Conservation (phyloP, 2,888 invertebrate genomes). For the Venusia cambrica region DNA sequence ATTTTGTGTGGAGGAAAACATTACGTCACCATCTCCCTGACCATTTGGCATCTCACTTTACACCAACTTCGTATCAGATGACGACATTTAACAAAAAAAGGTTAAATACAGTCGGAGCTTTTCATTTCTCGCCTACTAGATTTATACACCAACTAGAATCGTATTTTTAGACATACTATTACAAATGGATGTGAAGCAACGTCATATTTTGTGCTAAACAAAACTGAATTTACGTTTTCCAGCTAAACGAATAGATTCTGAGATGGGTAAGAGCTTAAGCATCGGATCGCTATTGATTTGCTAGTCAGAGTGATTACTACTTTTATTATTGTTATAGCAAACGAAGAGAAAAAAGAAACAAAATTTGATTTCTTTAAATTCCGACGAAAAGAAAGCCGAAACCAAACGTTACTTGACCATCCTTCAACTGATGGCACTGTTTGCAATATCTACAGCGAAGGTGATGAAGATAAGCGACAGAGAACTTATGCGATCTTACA, state of each 20-base stretch:
- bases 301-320: not conserved
- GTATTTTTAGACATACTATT: slow-evolving; percentile 27
- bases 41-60: slow-evolving; percentile 37
- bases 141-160: slow-evolving; percentile 34
- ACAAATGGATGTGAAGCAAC: slow-evolving; percentile 17
- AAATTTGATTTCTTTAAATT: slow-evolving; percentile 56
- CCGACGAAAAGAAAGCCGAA: slow-evolving; percentile 43
- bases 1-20: slow-evolving; percentile 55
- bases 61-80: slow-evolving; percentile 32
- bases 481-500: slow-evolving; percentile 67
- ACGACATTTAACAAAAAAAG: slow-evolving; percentile 25
- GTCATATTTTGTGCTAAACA: slow-evolving; percentile 10
- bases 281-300: not conserved
- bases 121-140: slow-evolving; percentile 33
- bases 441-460: slow-evolving; percentile 39
- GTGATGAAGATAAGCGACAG: slow-evolving; percentile 44
- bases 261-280: slow-evolving; percentile 20
- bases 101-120: slow-evolving; percentile 8
- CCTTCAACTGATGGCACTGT: slow-evolving; percentile 20
- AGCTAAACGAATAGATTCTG: slow-evolving; percentile 7
- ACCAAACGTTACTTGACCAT: slow-evolving; percentile 34
- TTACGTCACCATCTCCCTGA: slow-evolving; percentile 60
- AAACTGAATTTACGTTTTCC: slow-evolving; percentile 9
- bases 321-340: slow-evolving; percentile 12
- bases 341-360: slow-evolving; percentile 30